These are phyloP conservation scores for Machimus rusticus DNA, from an alignment of 2,888 invertebrate species.

Conservation along the genomic window DNA sequence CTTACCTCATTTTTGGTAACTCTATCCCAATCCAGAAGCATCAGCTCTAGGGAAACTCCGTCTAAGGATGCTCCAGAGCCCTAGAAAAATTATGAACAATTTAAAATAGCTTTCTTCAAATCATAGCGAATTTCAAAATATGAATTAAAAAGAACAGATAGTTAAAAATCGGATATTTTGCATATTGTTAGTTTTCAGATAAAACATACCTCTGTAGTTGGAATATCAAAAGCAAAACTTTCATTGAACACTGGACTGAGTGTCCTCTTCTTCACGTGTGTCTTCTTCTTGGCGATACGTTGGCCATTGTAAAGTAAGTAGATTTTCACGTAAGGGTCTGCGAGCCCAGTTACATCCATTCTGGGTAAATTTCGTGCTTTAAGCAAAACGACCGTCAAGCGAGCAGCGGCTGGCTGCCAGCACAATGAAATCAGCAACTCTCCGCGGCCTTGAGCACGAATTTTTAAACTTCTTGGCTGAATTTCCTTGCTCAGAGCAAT, in stretches of 20 bases:
- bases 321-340: slow-evolving; percentile 97
- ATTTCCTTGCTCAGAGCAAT: slow-evolving; percentile 87
- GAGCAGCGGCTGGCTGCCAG: slow-evolving; percentile 96
- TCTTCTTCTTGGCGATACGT: slow-evolving; percentile 98
- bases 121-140: not conserved
- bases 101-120: not conserved
- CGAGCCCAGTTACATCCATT: slow-evolving; percentile 97
- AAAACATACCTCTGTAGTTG: slow-evolving; percentile 69
- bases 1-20: slow-evolving; percentile 96
- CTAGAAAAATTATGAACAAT: slow-evolving; percentile 50
- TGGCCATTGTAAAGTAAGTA: slow-evolving; percentile 97
- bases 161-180: no score
- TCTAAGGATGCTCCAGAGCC: slow-evolving; percentile 62
- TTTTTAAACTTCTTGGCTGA: slow-evolving; percentile 91
- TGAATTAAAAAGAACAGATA: no score
- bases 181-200: not conserved
- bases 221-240: slow-evolving; percentile 97
- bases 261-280: slow-evolving; percentile 97
- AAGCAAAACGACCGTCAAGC: slow-evolving; percentile 93
- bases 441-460: slow-evolving; percentile 91
- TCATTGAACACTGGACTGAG: slow-evolving; percentile 99
- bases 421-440: slow-evolving; percentile 95
- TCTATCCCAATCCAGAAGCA: slow-evolving; percentile 91
- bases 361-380: slow-evolving; percentile 97
- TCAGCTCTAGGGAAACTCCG: slow-evolving; percentile 62